Percentiles rank a stretch among this genome's conserved stretches.
These are phyloP conservation scores for Napeogenes sylphis DNA, from an alignment of 2,888 invertebrate genomes.

Conservation along the genomic window DNA sequence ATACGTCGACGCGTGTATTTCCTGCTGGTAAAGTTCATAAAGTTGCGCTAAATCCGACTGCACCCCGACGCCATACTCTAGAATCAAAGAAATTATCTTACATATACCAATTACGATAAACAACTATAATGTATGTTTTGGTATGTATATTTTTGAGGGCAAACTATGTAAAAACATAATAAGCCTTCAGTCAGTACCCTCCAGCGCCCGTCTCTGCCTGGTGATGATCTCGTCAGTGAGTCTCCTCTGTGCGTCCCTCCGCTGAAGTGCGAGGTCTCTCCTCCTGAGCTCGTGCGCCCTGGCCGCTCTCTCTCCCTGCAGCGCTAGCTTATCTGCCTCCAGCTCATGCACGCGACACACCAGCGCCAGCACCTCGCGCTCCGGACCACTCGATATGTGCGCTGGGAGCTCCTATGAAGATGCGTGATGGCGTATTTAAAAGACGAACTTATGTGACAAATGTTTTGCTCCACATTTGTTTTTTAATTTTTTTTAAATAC, in stretches of 20 bases:
- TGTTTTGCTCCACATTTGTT: too few species aligned
- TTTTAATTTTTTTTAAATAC: too few species aligned
- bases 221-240: constrained; percentile 95
- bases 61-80: constrained; percentile 83
- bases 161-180: too few species aligned
- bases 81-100: constrained; percentile 8
- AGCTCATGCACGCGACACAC: constrained; percentile 95
- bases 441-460: too few species aligned
- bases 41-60: constrained; percentile 87
- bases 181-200: constrained; percentile 73
- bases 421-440: too few species aligned
- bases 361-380: constrained; percentile 90
- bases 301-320: constrained; percentile 91
- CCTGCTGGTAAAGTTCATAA: constrained; percentile 90
- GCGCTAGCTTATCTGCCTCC: constrained; percentile 95
- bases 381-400: constrained; percentile 90
- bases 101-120: neutral
- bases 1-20: constrained; percentile 89
- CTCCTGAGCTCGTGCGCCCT: constrained; percentile 91
- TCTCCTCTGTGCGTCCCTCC: constrained; percentile 89
- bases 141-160: too few species aligned
- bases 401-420: constrained; percentile 85
- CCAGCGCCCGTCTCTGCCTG: constrained; percentile 89
- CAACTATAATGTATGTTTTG: neutral
- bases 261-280: constrained; percentile 88